phyloP scores from a whole-genome alignment of 1,140 invertebrate species.

The Drosophila saltans region DNA sequence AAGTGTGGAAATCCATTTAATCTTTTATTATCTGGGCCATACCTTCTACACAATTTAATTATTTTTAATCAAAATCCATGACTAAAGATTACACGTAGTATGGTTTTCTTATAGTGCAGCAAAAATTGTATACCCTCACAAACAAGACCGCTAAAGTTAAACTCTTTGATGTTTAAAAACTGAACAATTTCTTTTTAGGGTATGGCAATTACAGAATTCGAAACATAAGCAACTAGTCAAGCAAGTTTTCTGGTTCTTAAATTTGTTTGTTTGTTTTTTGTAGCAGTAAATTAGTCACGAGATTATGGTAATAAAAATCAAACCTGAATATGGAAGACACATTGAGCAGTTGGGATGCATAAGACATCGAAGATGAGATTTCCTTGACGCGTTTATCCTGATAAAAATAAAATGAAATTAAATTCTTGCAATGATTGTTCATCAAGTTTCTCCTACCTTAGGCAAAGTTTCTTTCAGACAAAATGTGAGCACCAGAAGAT shows the following conservation, averaged over 20 bases:
- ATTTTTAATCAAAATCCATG: constrained; percentile 24
- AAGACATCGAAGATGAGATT: constrained; percentile 85
- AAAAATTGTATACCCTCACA: background rate
- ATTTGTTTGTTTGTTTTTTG: constrained; percentile 3
- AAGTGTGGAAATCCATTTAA: constrained; percentile 23
- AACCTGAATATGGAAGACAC: constrained; percentile 83
- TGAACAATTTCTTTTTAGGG: too few relatives aligned
- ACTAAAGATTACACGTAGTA: constrained; percentile 47
- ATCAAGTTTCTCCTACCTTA: constrained; percentile 75
- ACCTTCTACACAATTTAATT: constrained; percentile 17
- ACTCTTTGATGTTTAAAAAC: too few relatives aligned
- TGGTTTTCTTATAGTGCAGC: constrained; percentile 30
- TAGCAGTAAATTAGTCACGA: constrained; percentile 20
- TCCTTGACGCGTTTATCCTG: constrained; percentile 84
- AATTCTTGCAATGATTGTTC: background rate
- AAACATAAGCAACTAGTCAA: constrained; percentile 39
- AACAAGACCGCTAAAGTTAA: background rate
- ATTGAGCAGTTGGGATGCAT: constrained; percentile 87
- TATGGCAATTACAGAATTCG: background rate
- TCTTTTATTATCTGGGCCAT: background rate
- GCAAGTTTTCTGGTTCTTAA: constrained; percentile 9
- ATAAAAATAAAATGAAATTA: constrained; percentile 72
- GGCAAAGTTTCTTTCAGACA: constrained; percentile 94
- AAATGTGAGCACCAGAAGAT: constrained; percentile 91
- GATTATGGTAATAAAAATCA: constrained; percentile 55